Base-by-base conservation (phyloP, 92 coral and sea anemone species). In the Epizoanthus stellaris region DNA sequence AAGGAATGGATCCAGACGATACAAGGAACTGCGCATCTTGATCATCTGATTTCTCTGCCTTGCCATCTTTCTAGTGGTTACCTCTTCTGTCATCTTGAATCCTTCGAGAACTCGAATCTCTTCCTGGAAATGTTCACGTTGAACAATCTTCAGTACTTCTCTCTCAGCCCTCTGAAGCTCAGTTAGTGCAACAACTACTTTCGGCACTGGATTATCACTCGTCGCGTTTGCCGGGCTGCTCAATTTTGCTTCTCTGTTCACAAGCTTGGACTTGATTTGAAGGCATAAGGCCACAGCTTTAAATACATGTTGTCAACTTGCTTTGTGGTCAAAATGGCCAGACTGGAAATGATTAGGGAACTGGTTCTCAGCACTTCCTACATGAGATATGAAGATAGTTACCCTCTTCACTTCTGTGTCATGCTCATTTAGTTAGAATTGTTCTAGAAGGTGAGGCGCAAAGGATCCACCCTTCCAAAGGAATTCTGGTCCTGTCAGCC, bases 391-490 rank as follows among this genome's bases (percentile, higher is more conserved):
- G 62, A 60, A 43, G 60, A 64, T 84, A 6, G 57, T 40, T 4
- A 53, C 76, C 3, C 66, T 61, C 84, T 64, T 85, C 17, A 76
- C 75, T 23, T 85, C 75, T 19, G 89, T 85, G 54, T 86, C 89
- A 54, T 66, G 64, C 39, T 77, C 89, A 2, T 76, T 68, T n/a
- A 85, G 61, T 34, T 47, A 9, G 23, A 75, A 62, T 49, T 13
- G 25, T 34, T 61, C 84, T 12, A 9, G 36, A 4, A 23, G 43
- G 40, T 52, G 70, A 67, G 70, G 67, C 34, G 52, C 1, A 14
- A 85, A 85, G 39, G 65, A 3, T 4, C 77, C 84, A 13, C 21
- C 10, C 47, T 79, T 43, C 89, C 85, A 86, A 9, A 86, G 80
- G 56, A 86, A 86, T 30, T 40, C 73, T 19, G 89, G 76, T n/a